Evolutionary conservation across 2,113 vertebrate species (phyloP), one percentile per base, ranked within the genome.

Genomic region (Centropus bengalensis): DNA sequence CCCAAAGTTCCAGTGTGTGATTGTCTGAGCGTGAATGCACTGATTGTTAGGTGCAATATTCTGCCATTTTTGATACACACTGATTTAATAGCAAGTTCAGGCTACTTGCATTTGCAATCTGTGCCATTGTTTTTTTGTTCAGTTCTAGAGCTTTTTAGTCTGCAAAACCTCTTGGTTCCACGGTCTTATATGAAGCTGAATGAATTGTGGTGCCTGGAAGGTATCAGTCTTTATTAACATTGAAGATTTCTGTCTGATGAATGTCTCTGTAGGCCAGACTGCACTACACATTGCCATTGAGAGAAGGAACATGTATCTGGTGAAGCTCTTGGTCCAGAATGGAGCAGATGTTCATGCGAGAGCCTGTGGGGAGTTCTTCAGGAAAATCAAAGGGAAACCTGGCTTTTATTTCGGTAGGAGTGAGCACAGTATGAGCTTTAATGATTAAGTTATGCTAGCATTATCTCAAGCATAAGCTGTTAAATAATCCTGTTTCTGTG

Each of bases 221-320:
- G n/a, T 91, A 55, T 75, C 64, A 28, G 27, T 71, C 27, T 83
- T 14, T 40, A 6, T 73, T 71, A 64, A 83, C 49, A 60, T 85
- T 88, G 56, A 63, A 62, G 38, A 42, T 88, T 94, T 86, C 17
- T 82, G 6, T 91, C 77, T 97, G 42, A 36, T 81, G 44, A 22
- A 14, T 64, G 69, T 82, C 78, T 96, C 59, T 78, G 11, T 79
- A 99, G 99, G 99, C 60, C 99, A 99, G 97, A 99, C 99, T 5
- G 99, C 99, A 6, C 98, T 99, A 40, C 99, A 99, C 81, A 98
- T 99, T 5, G 99, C 99, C 88, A 99, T 99, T 2, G 99, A 99
- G 97, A 98, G 99, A 93, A 98, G 99, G 68, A 99, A 98, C 91
- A 86, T 98, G 86, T 93, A 86, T 23, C 98, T 98, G 78, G 99